These are phyloP conservation scores for Casuarius casuarius DNA, from an alignment of 2,113 vertebrate species.

Conservation along the genomic window DNA sequence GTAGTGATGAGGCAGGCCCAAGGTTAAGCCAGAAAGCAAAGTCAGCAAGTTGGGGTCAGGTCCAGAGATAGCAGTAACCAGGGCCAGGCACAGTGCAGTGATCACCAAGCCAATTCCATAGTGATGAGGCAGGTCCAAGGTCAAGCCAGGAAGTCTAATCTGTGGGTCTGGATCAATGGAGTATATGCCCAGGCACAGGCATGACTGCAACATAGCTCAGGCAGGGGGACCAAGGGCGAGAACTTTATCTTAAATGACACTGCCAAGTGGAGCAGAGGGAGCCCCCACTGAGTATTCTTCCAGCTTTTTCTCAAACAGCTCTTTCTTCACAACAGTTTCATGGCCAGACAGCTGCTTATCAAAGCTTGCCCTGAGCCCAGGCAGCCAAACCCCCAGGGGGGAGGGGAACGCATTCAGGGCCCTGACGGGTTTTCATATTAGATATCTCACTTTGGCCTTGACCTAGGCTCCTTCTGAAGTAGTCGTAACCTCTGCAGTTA, in stretches of 20 bases:
- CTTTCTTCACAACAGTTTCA: background rate
- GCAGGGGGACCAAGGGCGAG: background rate
- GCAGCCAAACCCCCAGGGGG: background rate
- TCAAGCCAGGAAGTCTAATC: background rate
- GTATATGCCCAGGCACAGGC: background rate
- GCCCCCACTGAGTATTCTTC: background rate
- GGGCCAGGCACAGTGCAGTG: background rate
- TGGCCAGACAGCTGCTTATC: background rate
- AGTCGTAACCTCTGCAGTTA: background rate
- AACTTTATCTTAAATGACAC: background rate
- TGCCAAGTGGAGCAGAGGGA: background rate
- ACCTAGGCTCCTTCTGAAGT: background rate
- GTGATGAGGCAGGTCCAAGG: background rate
- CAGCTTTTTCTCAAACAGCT: background rate
- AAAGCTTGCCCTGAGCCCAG: background rate
- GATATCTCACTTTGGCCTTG: background rate
- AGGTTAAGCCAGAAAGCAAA: background rate
- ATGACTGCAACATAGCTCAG: background rate
- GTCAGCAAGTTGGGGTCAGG: background rate
- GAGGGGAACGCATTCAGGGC: background rate
- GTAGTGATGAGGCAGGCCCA: background rate
- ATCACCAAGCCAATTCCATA: background rate
- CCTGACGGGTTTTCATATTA: background rate
- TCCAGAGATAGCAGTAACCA: background rate
- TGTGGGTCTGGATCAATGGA: background rate